Evolutionary conservation across 2,888 invertebrate species (phyloP).

Genomic region (Crematogaster levior): DNA sequence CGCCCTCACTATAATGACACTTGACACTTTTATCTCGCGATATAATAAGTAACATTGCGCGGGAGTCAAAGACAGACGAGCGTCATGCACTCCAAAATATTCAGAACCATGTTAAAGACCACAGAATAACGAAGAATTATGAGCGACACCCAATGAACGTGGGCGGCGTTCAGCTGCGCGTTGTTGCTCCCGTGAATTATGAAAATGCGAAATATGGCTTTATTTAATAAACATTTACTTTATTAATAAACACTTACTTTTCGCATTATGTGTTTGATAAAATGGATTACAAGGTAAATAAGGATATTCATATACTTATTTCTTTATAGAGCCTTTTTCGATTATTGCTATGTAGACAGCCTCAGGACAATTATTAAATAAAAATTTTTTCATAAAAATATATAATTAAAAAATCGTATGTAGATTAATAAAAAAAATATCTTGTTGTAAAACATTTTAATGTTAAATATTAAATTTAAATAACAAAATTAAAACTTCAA

Average conservation of each 20-base stretch:
- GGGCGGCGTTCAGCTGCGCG: constrained; percentile 2
- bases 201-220: constrained; percentile 28
- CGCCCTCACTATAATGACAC: background rate
- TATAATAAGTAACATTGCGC: constrained; percentile 33
- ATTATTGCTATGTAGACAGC: background rate
- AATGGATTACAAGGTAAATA: background rate
- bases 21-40: constrained; percentile 38
- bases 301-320: background rate
- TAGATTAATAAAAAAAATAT: no score
- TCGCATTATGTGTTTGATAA: background rate
- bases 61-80: background rate
- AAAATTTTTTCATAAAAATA: background rate
- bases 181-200: constrained; percentile 35
- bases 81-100: background rate
- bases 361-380: background rate
- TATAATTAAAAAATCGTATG: background rate
- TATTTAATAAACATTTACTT: constrained; percentile 44
- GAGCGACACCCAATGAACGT: constrained; percentile 19
- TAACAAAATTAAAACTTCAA: no score
- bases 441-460: no score
- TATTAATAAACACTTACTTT: no score
- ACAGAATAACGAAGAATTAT: constrained; percentile 37
- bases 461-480: no score
- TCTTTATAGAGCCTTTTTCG: background rate
- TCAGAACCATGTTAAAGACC: constrained; percentile 23